Base-by-base conservation (phyloP, 2,797 vertebrate genomes). In the Acanthurus tractus region DNA sequence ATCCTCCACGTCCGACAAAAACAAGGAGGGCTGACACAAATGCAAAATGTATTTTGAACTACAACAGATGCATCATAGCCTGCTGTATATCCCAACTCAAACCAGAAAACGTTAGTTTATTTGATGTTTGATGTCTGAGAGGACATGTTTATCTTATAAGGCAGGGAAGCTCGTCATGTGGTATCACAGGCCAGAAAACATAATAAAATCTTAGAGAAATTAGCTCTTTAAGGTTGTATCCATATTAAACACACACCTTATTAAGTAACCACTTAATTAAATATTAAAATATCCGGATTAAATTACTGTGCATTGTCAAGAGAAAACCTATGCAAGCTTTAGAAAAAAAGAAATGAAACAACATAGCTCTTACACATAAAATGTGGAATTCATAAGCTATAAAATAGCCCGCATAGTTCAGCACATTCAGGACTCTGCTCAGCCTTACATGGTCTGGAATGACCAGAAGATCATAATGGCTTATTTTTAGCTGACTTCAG, bases 21-120 rank as follows among this genome's bases (percentile, higher is more conserved):
- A 86, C 78, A 76, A 67, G 71, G 23, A 67, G 64, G 63, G 20
- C 29, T 10, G 64, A 76, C 74, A 8, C 44, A 8, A 15, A 3
- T 0, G 22, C n/a, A 0, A 63, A 68, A 23, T 9, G 36, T 1
- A 34, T 17, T 20, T 7, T 4, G 17, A 63, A 11, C 58, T 15
- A 49, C 29, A 45, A 48, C 42, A 48, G 7, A 2, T n/a, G 3
- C 2, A 20, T 23, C 25, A 13, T 18, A 17, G 56, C 50, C 34
- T 22, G 15, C 9, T 23, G 36, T 8, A 0, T 6, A 40, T 61
- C 15, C 13, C 0, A 4, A 49, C 1, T 10, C 9, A 22, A 48
- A 22, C 4, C 44, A 69, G 23, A 14, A 64, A 17, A 9, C 6
- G 7, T 42, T 62, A n/a, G 29, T 34, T 34, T 7, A 34, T 34